Percentiles rank a stretch among this genome's conserved stretches.
phyloP scores from a whole-genome alignment of 2,797 vertebrate genomes.

The Darevskia mixta region DNA sequence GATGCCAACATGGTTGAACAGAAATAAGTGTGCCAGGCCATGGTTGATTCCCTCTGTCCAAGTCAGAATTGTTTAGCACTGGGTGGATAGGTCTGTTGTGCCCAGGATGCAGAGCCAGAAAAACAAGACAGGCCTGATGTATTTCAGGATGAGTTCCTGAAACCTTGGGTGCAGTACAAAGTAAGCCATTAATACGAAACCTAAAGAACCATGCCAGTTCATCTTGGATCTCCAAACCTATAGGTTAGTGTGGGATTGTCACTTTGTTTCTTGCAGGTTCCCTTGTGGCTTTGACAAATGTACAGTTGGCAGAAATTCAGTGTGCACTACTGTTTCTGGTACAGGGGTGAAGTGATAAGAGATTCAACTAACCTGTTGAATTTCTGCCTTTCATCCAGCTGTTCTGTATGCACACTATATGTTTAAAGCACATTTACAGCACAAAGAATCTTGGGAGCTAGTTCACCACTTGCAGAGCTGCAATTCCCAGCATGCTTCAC shows the following conservation, averaged over 20 bases:
- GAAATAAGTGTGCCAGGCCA: accelerated
- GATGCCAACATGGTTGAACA: not conserved
- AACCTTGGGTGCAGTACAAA: not conserved
- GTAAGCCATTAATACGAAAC: not conserved
- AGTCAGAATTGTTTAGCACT: not conserved
- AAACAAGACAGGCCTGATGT: not conserved
- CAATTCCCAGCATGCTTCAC: no score
- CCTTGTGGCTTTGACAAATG: not conserved
- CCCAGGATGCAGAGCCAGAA: not conserved
- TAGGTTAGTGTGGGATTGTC: not conserved
- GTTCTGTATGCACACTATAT: not conserved
- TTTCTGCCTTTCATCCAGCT: not conserved
- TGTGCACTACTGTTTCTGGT: not conserved
- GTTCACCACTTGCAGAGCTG: no score
- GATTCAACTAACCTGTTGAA: not conserved
- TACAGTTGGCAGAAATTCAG: not conserved
- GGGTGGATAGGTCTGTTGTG: not conserved
- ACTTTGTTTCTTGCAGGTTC: not conserved
- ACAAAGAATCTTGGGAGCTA: no score
- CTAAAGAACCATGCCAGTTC: not conserved
- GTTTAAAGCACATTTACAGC: no score
- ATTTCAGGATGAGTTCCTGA: not conserved
- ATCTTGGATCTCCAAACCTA: not conserved
- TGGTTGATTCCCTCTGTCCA: not conserved
- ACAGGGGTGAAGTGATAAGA: not conserved